These are phyloP conservation scores for Otus sunia DNA, from an alignment of 2,113 vertebrate genomes.

Conservation along the genomic window DNA sequence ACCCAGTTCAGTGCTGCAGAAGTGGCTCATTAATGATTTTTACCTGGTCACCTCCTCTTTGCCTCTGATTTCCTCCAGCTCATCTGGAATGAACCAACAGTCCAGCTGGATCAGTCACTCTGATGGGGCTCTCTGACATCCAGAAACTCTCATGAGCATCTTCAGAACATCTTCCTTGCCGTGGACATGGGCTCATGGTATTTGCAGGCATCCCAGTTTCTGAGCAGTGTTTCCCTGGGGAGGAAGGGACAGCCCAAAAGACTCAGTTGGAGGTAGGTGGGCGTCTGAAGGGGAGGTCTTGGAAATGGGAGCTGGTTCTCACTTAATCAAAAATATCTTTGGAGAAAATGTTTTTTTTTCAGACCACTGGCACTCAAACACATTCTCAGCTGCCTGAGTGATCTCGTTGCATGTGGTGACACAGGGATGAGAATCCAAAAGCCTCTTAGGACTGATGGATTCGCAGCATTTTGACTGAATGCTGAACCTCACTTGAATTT, in stretches of 20 bases:
- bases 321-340: background rate
- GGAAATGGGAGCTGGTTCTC: background rate
- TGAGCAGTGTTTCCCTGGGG: background rate
- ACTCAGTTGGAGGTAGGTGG: background rate
- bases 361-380: background rate
- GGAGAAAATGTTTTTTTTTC: background rate
- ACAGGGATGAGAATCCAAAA: background rate
- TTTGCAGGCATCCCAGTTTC: background rate
- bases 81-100: background rate
- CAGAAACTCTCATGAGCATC: background rate
- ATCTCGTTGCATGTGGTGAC: rapidly evolving
- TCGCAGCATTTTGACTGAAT: background rate
- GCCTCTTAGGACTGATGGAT: background rate
- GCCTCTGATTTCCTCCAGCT: background rate
- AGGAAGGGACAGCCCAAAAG: background rate
- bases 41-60: background rate
- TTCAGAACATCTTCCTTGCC: background rate
- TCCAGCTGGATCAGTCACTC: background rate
- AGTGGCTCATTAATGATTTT: background rate
- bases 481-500: background rate
- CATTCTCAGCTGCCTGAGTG: background rate
- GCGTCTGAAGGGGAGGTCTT: background rate
- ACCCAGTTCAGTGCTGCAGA: background rate
- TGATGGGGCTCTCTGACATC: background rate
- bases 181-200: rapidly evolving